phyloP scores from a whole-genome alignment of 2,888 invertebrate species.

The Dichetophora obliterata region DNA sequence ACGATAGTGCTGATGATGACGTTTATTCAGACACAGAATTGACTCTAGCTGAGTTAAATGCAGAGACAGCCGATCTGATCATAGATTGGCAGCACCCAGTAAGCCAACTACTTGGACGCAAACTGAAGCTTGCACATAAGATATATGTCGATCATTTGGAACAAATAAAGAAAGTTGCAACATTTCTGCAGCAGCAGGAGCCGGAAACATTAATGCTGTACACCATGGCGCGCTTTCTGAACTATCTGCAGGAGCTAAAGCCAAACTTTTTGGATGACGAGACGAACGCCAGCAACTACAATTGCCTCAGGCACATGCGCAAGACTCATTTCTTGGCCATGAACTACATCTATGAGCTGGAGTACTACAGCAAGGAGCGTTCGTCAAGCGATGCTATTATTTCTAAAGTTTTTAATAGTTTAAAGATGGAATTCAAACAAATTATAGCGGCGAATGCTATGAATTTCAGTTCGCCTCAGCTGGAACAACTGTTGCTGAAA shows the following conservation, averaged over 20 bases:
- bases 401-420: constrained; percentile 52
- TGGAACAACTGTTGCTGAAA: constrained; percentile 54
- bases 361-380: constrained; percentile 50
- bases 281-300: background rate
- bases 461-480: constrained; percentile 45
- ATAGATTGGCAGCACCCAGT: constrained; percentile 54
- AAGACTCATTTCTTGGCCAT: constrained; percentile 57
- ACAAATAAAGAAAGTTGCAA: constrained; percentile 47
- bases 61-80: background rate
- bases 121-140: constrained; percentile 46
- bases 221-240: constrained; percentile 55
- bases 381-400: constrained; percentile 54
- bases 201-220: constrained; percentile 53
- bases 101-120: constrained; percentile 49
- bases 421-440: constrained; percentile 53
- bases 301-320: constrained; percentile 61
- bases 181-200: constrained; percentile 48
- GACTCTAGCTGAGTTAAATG: background rate
- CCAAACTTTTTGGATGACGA: constrained; percentile 49
- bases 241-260: constrained; percentile 50
- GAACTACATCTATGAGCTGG: constrained; percentile 60
- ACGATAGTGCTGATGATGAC: no score
- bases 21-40: background rate
- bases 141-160: constrained; percentile 53
- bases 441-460: constrained; percentile 54